Evolutionary conservation across 2,888 invertebrate species (phyloP).

Genomic region (Coremacera marginata): DNA sequence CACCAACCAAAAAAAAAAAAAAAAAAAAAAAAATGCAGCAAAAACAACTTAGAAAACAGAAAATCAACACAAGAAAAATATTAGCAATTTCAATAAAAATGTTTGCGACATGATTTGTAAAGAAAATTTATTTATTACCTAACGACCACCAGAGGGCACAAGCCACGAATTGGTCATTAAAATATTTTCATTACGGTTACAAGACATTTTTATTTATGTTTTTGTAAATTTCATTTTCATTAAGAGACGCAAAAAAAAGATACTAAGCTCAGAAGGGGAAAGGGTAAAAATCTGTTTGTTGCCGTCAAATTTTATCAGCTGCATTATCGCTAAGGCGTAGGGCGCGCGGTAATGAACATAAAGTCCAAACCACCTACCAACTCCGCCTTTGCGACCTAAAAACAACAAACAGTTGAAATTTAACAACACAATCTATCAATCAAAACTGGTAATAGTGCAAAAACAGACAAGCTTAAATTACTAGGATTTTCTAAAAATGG

Average conservation of each 20-base stretch:
- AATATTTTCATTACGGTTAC: constrained; percentile 18
- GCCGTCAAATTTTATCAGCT: not conserved
- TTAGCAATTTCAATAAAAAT: constrained; percentile 30
- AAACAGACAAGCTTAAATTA: constrained; percentile 45
- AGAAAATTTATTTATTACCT: constrained; percentile 36
- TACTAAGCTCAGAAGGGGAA: not conserved
- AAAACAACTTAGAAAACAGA: constrained; percentile 8
- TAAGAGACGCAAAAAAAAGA: constrained; percentile 50
- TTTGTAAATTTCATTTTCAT: constrained; percentile 59
- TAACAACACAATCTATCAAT: constrained; percentile 54
- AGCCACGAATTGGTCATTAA: constrained; percentile 38
- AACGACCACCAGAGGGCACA: constrained; percentile 34
- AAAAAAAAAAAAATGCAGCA: too few species aligned
- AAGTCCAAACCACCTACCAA: too few species aligned
- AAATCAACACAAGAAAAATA: constrained; percentile 1
- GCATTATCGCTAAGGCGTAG: too few species aligned
- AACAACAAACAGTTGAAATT: constrained; percentile 53
- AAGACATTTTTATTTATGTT: constrained; percentile 36
- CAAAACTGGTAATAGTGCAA: constrained; percentile 15
- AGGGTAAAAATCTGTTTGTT: not conserved
- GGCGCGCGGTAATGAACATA: too few species aligned
- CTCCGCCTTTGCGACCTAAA: too few species aligned
- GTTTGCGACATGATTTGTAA: constrained; percentile 40
- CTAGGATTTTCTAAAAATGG: constrained; percentile 41
- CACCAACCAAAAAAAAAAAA: constrained; percentile 40